A percentile compares a stretch with the other conserved stretches of the same genome.
These are phyloP conservation scores for Nematolebias whitei DNA, from an alignment of 2,113 vertebrate genomes.

Conservation along the genomic window DNA sequence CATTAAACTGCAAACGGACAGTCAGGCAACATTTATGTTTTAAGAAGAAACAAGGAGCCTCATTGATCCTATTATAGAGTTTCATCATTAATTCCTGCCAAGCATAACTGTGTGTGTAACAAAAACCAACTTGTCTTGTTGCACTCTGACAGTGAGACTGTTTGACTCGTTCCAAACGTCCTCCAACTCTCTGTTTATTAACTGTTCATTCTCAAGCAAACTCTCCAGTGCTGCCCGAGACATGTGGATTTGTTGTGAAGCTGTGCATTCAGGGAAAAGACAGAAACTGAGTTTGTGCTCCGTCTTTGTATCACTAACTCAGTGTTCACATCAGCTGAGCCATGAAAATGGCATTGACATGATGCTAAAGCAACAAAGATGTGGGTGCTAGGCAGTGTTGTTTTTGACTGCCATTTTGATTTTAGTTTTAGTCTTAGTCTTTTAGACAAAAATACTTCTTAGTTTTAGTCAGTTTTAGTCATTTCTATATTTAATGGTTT, in stretches of 20 bases:
- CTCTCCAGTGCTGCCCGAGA: slow-evolving; percentile 5
- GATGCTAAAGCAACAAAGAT: slow-evolving; percentile 22
- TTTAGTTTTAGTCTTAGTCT: too few species aligned
- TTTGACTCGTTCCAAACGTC: not conserved
- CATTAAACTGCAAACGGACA: too few species aligned
- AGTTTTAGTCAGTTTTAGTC: too few species aligned
- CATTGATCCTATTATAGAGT: too few species aligned
- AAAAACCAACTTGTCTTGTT: too few species aligned
- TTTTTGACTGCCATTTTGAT: too few species aligned
- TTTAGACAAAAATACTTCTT: too few species aligned
- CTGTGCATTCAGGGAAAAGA: slow-evolving; percentile 12
- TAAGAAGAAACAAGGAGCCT: too few species aligned
- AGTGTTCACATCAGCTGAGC: slow-evolving; percentile 32
- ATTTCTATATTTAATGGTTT: too few species aligned
- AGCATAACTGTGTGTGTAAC: slow-evolving; percentile 1
- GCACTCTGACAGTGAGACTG: not conserved
- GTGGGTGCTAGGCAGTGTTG: slow-evolving; percentile 24
- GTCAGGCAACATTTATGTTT: too few species aligned
- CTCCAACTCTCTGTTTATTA: slow-evolving; percentile 1
- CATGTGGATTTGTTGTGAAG: slow-evolving; percentile 6
- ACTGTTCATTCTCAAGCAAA: slow-evolving; percentile 27
- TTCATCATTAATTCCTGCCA: not conserved
- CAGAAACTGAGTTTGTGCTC: not conserved
- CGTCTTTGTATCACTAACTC: slow-evolving; percentile 24
- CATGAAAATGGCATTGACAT: slow-evolving; percentile 34